phyloP scores from a whole-genome alignment of 2,113 vertebrate species.

The Pterocles burchelli region DNA sequence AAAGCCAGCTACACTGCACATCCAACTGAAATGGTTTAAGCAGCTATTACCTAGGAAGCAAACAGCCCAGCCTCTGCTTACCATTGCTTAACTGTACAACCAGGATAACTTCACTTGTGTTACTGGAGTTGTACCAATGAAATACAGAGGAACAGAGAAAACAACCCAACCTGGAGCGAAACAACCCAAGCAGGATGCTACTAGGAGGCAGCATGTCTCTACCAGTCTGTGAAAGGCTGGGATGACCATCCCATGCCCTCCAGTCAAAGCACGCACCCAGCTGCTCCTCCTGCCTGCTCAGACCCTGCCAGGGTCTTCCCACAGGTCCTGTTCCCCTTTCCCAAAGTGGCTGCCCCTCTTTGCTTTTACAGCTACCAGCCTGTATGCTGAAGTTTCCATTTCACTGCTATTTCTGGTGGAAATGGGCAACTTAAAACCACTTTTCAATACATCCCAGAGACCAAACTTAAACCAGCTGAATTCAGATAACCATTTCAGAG shows the following conservation, averaged over 20 bases:
- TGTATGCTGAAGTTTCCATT: not conserved
- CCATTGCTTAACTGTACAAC: fast-evolving
- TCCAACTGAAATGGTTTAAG: conserved; percentile 12
- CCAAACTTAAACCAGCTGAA: not conserved
- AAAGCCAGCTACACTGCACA: not conserved
- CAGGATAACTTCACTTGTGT: not conserved
- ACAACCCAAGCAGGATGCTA: not conserved
- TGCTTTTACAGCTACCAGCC: not conserved
- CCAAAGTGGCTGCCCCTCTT: not conserved
- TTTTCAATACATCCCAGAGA: not conserved
- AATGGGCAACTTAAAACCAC: not conserved
- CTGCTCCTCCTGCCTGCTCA: not conserved
- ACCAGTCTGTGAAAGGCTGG: not conserved
- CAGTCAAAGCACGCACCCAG: too few relatives aligned
- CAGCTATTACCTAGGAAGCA: not conserved
- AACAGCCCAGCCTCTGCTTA: not conserved
- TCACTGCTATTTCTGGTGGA: not conserved
- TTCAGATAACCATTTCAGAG: not conserved
- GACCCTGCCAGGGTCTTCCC: not conserved
- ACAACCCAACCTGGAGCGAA: not conserved
- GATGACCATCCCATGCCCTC: not conserved
- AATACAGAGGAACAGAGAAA: not conserved
- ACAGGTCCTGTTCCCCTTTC: not conserved
- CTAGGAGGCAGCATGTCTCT: not conserved
- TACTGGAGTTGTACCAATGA: not conserved